Percentiles rank a stretch among this genome's conserved stretches.
Conservation (phyloP, 2,888 invertebrate genomes). For the Mesochorus sp. region DNA sequence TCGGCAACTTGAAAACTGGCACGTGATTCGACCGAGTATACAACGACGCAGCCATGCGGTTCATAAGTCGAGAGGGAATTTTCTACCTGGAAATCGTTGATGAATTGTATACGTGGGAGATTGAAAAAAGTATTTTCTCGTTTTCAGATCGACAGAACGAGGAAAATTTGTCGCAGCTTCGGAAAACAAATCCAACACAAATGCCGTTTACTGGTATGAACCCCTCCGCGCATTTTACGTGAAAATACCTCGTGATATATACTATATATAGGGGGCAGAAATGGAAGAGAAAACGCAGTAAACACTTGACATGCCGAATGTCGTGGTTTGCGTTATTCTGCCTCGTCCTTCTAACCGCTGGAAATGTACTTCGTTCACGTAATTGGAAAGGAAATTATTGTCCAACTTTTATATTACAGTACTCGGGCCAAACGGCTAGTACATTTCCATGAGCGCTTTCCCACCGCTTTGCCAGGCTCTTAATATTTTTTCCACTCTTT, state of each 20-base stretch:
- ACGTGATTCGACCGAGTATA: conserved; percentile 94
- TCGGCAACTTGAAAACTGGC: conserved; percentile 92
- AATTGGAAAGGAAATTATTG: conserved; percentile 54
- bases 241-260: too few relatives aligned
- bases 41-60: conserved; percentile 95
- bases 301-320: background rate
- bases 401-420: conserved; percentile 21
- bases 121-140: background rate
- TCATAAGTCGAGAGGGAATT: conserved; percentile 95
- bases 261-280: too few relatives aligned
- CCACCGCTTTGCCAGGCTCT: background rate
- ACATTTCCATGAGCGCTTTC: conserved; percentile 14
- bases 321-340: conserved; percentile 3
- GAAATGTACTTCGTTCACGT: conserved; percentile 9
- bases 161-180: too few relatives aligned
- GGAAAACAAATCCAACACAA: too few relatives aligned
- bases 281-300: background rate
- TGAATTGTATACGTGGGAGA: background rate
- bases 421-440: conserved; percentile 7
- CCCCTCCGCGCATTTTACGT: too few relatives aligned
- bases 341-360: background rate
- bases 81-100: conserved; percentile 86
- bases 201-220: too few relatives aligned
- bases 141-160: background rate
- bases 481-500: too few relatives aligned